phyloP scores from a whole-genome alignment of 2,888 invertebrate species.

The Limnephilus marmoratus region DNA sequence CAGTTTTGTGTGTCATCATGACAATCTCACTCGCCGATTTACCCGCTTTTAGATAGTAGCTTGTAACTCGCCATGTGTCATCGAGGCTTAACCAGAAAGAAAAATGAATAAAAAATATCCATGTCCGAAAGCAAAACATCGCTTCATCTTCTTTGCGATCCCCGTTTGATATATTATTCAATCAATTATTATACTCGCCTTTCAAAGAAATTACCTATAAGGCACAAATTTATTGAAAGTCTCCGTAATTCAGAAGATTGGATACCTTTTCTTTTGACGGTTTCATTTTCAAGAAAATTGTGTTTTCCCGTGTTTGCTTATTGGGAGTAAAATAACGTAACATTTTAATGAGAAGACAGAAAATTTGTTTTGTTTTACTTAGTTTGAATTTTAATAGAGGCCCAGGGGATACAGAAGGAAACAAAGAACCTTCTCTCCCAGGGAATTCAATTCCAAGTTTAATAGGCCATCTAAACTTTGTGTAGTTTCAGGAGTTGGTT shows the following conservation, averaged over 20 bases:
- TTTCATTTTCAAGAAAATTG: background rate
- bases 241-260: background rate
- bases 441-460: constrained; percentile 24
- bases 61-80: no score
- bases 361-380: constrained; percentile 12
- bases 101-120: background rate
- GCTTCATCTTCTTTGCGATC: background rate
- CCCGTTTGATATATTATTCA: background rate
- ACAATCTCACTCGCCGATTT: no score
- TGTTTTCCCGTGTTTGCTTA: background rate
- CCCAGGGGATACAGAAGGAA: background rate
- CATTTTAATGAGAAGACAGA: constrained; percentile 28
- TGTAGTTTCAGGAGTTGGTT: background rate
- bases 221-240: background rate
- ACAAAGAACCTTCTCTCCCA: background rate
- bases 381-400: constrained; percentile 15
- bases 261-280: background rate
- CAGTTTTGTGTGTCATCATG: no score
- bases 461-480: constrained; percentile 34
- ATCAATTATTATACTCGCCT: background rate
- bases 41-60: no score
- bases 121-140: background rate
- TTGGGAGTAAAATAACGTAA: constrained; percentile 12
- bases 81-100: no score
- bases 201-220: background rate